These are phyloP conservation scores for Callocephalon fimbriatum DNA, from an alignment of 2,113 vertebrate genomes.

Conservation along the genomic window DNA sequence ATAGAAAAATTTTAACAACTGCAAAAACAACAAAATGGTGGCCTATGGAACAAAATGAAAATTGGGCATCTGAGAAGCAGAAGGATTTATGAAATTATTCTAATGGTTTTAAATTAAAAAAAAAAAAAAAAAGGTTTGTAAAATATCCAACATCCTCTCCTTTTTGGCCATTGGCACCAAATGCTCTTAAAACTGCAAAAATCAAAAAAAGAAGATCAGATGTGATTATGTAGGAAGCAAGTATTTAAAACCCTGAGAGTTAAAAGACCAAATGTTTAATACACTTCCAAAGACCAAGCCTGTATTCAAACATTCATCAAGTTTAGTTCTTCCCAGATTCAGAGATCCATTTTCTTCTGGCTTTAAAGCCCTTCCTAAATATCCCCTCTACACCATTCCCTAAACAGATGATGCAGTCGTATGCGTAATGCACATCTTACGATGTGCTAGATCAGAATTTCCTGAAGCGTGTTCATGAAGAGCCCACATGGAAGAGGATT, in stretches of 20 bases:
- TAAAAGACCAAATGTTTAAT: neutral
- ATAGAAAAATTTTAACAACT: neutral
- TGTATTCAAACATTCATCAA: fast-evolving
- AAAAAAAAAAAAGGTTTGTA: neutral
- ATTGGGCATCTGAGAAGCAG: neutral
- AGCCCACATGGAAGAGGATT: neutral
- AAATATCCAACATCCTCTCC: neutral
- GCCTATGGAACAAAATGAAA: neutral
- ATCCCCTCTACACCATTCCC: neutral
- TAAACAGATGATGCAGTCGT: neutral
- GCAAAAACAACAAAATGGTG: neutral
- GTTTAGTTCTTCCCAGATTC: neutral
- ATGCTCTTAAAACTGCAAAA: neutral
- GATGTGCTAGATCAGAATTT: neutral
- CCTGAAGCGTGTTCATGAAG: neutral
- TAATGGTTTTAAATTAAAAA: neutral
- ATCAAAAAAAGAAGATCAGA: neutral
- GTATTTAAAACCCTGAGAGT: neutral
- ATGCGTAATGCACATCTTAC: neutral
- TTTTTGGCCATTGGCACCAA: neutral
- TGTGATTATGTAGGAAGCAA: neutral
- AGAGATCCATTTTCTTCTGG: neutral
- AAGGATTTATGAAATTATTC: neutral
- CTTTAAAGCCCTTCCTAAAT: neutral
- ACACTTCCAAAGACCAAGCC: neutral